Percentiles rank a stretch among this genome's conserved stretches.
Conservation (phyloP, 2,113 vertebrate species). For the Asarcornis scutulata region DNA sequence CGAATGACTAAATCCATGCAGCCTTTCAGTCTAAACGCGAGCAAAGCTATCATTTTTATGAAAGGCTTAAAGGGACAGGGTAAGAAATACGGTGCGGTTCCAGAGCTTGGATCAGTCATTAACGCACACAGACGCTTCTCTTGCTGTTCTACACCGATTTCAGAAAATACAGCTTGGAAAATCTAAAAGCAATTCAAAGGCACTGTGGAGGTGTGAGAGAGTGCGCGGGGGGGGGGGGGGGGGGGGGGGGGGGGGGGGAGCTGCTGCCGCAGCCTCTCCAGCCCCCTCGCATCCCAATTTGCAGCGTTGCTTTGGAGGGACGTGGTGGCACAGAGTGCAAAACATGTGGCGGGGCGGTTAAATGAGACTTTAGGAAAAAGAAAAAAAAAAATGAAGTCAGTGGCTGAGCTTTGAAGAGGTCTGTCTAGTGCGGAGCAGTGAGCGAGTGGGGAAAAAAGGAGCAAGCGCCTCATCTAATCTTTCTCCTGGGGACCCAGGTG, state of each 20-base stretch:
- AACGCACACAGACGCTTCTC: neutral
- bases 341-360: slow-evolving; percentile 4
- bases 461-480: slow-evolving; percentile 75
- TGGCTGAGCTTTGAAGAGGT: slow-evolving; percentile 63
- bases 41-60: neutral
- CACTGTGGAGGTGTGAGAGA: neutral
- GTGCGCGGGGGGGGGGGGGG: neutral
- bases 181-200: slow-evolving; percentile 10
- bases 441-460: slow-evolving; percentile 64
- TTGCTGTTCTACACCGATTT: neutral
- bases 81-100: neutral
- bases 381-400: slow-evolving; percentile 38
- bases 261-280: neutral
- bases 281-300: slow-evolving; percentile 13
- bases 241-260: neutral
- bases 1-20: neutral
- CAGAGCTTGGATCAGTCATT: neutral
- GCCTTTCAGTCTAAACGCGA: neutral
- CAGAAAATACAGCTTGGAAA: slow-evolving; percentile 10
- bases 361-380: slow-evolving; percentile 38
- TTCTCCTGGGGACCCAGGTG: slow-evolving; percentile 81
- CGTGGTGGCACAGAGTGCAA: neutral
- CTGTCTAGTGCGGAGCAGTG: slow-evolving; percentile 33
- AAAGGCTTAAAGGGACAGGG: neutral
- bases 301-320: neutral